Conservation (phyloP, 1,140 invertebrate species). For the Anoplophora glabripennis region DNA sequence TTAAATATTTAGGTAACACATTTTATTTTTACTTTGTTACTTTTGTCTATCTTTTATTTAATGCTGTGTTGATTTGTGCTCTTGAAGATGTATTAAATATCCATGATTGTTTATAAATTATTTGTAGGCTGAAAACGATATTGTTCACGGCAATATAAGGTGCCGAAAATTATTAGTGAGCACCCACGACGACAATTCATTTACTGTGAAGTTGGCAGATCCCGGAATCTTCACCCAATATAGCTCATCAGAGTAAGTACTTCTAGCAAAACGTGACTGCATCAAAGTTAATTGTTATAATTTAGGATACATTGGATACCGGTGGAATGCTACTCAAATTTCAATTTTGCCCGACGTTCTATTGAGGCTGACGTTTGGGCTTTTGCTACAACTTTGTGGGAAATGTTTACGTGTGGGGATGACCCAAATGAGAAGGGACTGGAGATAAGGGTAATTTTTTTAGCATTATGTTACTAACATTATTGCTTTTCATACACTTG, state of each 20-base stretch:
- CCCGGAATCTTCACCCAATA: conserved; percentile 64
- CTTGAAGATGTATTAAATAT: no score
- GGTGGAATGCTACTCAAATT: conserved; percentile 70
- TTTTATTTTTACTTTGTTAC: no score
- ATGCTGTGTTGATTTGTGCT: no score
- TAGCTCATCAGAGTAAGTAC: conserved; percentile 61
- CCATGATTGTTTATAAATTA: conserved; percentile 10
- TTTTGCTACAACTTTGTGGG: conserved; percentile 84
- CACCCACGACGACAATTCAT: conserved; percentile 61
- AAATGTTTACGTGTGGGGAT: conserved; percentile 80
- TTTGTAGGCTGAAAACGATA: conserved; percentile 67
- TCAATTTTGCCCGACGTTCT: conserved; percentile 57
- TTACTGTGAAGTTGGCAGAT: conserved; percentile 77
- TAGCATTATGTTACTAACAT: no score
- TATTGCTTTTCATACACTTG: no score
- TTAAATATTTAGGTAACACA: no score
- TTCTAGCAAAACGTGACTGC: conserved; percentile 25
- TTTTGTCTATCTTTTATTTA: no score
- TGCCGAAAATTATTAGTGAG: conserved; percentile 79
- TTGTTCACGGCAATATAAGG: conserved; percentile 82
- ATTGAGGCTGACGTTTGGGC: conserved; percentile 81
- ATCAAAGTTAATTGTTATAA: conserved; percentile 21
- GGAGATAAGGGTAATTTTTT: conserved; percentile 37
- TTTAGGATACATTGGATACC: conserved; percentile 83
- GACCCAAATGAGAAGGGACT: conserved; percentile 36